Base-by-base conservation (phyloP, 2,113 vertebrate genomes). In the Colossoma macropomum region DNA sequence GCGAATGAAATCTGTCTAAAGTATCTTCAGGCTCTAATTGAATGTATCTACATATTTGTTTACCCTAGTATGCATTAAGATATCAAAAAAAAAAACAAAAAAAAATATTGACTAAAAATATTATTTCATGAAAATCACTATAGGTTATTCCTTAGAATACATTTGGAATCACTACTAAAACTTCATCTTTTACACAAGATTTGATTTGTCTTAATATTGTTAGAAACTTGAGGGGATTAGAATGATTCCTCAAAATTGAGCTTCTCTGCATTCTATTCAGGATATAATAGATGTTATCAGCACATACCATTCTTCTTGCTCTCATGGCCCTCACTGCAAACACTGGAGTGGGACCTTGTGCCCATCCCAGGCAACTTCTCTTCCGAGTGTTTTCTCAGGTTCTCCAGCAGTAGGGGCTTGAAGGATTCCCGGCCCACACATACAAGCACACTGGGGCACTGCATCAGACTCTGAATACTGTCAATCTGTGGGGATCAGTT, bases 361-460 rank as follows among this genome's bases (percentile, higher is more conserved):
- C 83, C 86, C 77, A 96, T 86, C 45, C 91, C 92, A 0, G 95
- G 94, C 86, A 95, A 88, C 86, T 94, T 95, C 87, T 95, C 95
- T 3, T 90, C 86, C 0, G 91, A 90, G 66, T 89, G 90, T 88
- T 94, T 96, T 72, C 77, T 86, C 79, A 94, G 41, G 62, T 89
- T 93, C 71, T 97, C 95, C 80, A 85, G 12, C 0, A 93, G 87
- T 0, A 91, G 70, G 0, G 95, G 93, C 63, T 96, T 96, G 86
- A 96, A 96, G 0, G 96, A 90, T 83, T 99, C 97, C 0, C 90
- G 88, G 15, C 97, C 96, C 0, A 96, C 94, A 25, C 97, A 98
- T 34, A 99, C 90, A 30, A 99, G 91, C 69, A 96, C 75, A 0
- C 4, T 92, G 59, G 96, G 95, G 59, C 96, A 93, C 27, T 93